Evolutionary conservation across 2,888 invertebrate species (phyloP).

Genomic region (Caenorhabditis sp.): DNA sequence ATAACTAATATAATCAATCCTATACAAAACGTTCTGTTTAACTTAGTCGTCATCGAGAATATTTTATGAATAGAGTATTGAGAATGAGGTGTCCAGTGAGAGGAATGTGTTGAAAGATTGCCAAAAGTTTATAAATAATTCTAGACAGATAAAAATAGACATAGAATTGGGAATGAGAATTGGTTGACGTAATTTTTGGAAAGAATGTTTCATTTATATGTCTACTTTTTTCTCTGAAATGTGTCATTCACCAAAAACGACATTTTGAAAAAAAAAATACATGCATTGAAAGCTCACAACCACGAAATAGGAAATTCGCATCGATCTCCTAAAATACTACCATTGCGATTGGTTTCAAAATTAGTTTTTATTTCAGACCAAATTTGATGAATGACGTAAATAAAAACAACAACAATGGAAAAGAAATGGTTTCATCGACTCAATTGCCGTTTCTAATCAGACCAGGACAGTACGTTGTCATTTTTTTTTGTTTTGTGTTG

Average conservation of each 20-base stretch:
- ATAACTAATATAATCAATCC: neutral
- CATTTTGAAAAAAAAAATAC: no score
- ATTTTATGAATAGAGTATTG: no score
- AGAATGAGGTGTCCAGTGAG: no score
- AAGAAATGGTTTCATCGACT: conserved; percentile 12
- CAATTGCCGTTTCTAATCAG: conserved; percentile 35
- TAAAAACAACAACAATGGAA: conserved; percentile 12
- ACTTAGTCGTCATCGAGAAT: neutral
- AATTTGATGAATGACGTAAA: conserved; percentile 26
- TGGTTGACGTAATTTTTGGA: neutral
- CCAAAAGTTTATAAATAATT: neutral
- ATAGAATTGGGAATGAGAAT: neutral
- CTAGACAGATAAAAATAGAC: neutral
- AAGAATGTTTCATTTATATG: neutral
- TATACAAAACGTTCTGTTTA: no score
- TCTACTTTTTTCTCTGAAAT: no score
- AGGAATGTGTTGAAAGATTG: neutral
- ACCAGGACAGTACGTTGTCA: conserved; percentile 27
- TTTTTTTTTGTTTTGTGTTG: neutral
- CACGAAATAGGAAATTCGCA: no score
- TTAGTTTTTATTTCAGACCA: no score
- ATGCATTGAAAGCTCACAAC: no score
- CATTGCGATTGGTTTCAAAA: no score
- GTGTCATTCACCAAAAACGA: no score
- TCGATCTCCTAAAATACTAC: no score